These are phyloP conservation scores for Mesorhabditis belari DNA, from an alignment of 2,888 invertebrate genomes.

Conservation along the genomic window DNA sequence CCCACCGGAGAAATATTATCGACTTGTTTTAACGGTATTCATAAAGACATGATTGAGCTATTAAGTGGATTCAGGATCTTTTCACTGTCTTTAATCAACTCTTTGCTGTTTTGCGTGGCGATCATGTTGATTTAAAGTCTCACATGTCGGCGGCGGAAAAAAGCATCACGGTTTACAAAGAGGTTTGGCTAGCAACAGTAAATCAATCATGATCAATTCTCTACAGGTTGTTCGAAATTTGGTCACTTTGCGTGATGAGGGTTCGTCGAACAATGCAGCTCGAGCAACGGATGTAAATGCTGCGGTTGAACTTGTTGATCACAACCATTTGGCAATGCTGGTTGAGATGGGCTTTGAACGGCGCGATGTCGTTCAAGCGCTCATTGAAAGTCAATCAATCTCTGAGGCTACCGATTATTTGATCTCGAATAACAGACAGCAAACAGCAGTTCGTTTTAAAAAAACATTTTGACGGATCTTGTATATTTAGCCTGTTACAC, in stretches of 20 bases:
- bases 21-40: conserved; percentile 15
- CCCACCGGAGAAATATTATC: conserved; percentile 13
- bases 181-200: conserved; percentile 8
- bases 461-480: too few species aligned
- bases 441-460: background rate
- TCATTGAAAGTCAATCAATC: conserved; percentile 4
- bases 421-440: conserved; percentile 1
- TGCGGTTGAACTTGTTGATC: background rate
- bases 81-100: conserved; percentile 10
- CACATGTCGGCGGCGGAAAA: conserved; percentile 19
- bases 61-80: conserved; percentile 10
- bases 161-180: conserved; percentile 26
- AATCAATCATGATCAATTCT: background rate
- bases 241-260: background rate
- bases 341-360: conserved; percentile 43
- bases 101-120: conserved; percentile 9
- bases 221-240: background rate
- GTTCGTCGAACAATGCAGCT: background rate
- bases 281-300: background rate
- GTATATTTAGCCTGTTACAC: too few species aligned
- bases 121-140: conserved; percentile 11
- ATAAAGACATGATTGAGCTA: too few species aligned
- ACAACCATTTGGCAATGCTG: conserved; percentile 8
- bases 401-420: conserved; percentile 22
- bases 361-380: conserved; percentile 23